Conservation (phyloP, 1,140 invertebrate species). For the Bombus soroeensis region DNA sequence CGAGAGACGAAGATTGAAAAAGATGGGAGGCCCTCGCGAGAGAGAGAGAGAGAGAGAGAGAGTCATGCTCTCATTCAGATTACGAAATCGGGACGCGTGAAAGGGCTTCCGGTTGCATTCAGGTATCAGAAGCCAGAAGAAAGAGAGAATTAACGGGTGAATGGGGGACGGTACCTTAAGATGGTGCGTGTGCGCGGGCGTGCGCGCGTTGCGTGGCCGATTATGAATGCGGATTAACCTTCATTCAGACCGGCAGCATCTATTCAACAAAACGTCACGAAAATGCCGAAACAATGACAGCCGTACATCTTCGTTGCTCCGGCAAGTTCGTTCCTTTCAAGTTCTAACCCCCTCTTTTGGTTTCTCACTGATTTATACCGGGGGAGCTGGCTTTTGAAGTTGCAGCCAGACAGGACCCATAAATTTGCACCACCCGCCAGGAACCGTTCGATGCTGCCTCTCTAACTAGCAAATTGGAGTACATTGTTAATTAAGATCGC, state of each 20-base stretch:
- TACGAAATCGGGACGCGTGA: slow-evolving; percentile 75
- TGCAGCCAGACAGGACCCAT: slow-evolving; percentile 32
- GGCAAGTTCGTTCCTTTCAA: slow-evolving; percentile 24
- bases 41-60: neutral
- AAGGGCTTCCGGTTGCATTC: slow-evolving; percentile 78
- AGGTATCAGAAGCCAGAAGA: slow-evolving; percentile 66
- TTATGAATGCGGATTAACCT: slow-evolving; percentile 78
- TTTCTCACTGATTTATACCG: slow-evolving; percentile 59
- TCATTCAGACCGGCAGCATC: slow-evolving; percentile 64
- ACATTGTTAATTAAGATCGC: slow-evolving; percentile 53
- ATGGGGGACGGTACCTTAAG: slow-evolving; percentile 57
- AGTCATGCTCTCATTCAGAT: slow-evolving; percentile 61
- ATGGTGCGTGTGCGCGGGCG: slow-evolving; percentile 35
- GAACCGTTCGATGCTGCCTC: slow-evolving; percentile 39
- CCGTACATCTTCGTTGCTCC: slow-evolving; percentile 50
- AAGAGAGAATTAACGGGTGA: slow-evolving; percentile 77
- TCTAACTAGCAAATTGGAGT: slow-evolving; percentile 44
- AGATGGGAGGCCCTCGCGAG: neutral
- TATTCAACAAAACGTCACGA: slow-evolving; percentile 50
- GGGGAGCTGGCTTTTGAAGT: slow-evolving; percentile 42
- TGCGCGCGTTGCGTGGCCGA: slow-evolving; percentile 55
- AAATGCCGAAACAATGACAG: slow-evolving; percentile 57
- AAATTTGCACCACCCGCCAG: slow-evolving; percentile 32
- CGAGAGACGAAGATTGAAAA: slow-evolving; percentile 1
- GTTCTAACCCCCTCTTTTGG: neutral